Percentiles rank a stretch among this genome's conserved stretches.
Conservation (phyloP, 2,113 vertebrate genomes). For the Leptocoma aspasia region DNA sequence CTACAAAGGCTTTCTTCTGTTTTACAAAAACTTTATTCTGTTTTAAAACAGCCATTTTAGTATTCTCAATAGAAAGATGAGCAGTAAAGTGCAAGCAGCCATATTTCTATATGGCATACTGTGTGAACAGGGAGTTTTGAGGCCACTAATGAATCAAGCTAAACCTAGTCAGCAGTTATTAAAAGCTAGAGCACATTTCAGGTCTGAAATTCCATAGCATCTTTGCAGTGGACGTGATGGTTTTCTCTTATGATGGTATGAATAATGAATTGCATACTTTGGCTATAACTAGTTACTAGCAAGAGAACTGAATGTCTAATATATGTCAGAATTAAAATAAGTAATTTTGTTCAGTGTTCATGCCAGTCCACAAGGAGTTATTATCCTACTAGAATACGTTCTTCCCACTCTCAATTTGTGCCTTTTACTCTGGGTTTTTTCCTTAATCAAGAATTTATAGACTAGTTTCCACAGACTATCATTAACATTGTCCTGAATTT, state of each 20-base stretch:
- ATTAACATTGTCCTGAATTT: neutral
- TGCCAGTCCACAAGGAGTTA: neutral
- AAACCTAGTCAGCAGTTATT: neutral
- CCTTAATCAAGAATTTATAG: neutral
- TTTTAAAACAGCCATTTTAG: neutral
- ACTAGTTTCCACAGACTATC: neutral
- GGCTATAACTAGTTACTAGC: neutral
- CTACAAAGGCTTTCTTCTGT: neutral
- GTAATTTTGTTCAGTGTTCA: neutral
- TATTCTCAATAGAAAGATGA: neutral
- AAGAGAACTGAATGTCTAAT: neutral
- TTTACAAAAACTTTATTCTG: neutral
- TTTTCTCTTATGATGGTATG: neutral
- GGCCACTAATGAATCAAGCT: neutral
- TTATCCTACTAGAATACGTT: neutral
- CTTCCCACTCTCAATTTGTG: neutral
- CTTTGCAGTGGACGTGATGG: neutral
- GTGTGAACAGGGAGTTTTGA: neutral
- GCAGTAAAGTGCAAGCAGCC: neutral
- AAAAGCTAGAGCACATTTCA: neutral
- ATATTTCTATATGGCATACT: neutral
- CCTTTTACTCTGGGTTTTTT: neutral
- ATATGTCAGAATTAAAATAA: slow-evolving; percentile 19
- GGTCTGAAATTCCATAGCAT: neutral
- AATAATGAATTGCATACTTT: slow-evolving; percentile 14